Percentiles rank a stretch among this genome's conserved stretches.
Conservation (phyloP, 2,888 invertebrate species). For the Agriopis aurantiaria region DNA sequence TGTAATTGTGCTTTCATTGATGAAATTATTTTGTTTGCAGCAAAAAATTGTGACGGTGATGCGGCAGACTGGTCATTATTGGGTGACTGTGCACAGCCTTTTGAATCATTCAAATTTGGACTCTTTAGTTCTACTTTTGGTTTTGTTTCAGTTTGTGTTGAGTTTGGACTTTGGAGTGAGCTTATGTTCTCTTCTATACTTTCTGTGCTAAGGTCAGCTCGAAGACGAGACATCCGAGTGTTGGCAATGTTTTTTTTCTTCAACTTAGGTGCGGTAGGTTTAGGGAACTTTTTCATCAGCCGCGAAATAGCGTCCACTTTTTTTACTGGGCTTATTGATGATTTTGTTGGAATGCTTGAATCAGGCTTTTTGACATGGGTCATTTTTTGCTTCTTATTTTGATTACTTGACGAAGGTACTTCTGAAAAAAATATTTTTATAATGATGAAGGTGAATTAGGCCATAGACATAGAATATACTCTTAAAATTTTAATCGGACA, state of each 20-base stretch:
- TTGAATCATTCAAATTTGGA: constrained; percentile 45
- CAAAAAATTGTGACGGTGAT: constrained; percentile 79
- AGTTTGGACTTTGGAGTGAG: constrained; percentile 51
- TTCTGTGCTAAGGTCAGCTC: constrained; percentile 63
- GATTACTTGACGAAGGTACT: constrained; percentile 50
- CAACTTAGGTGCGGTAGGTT: constrained; percentile 53
- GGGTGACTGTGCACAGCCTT: constrained; percentile 63
- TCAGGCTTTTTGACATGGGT: constrained; percentile 49
- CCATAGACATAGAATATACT: too few relatives aligned
- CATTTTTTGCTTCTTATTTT: constrained; percentile 40
- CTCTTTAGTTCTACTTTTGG: constrained; percentile 44
- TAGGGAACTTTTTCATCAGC: constrained; percentile 30
- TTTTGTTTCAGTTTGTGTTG: constrained; percentile 57
- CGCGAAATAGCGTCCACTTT: constrained; percentile 8
- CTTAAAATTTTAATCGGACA: too few relatives aligned
- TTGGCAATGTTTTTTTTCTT: constrained; percentile 66
- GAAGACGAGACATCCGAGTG: constrained; percentile 52
- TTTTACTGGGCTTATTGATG: constrained; percentile 9
- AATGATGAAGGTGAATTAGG: too few relatives aligned
- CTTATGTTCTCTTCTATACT: constrained; percentile 56
- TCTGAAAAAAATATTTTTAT: constrained; percentile 16
- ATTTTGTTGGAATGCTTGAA: constrained; percentile 33
- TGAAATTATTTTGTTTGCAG: constrained; percentile 79
- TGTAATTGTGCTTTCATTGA: constrained; percentile 82
- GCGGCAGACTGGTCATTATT: constrained; percentile 68